Percentiles rank a stretch among this genome's conserved stretches.
These are phyloP conservation scores for Castor canadensis DNA, from an alignment of 2,113 vertebrate genomes.

Conservation along the genomic window DNA sequence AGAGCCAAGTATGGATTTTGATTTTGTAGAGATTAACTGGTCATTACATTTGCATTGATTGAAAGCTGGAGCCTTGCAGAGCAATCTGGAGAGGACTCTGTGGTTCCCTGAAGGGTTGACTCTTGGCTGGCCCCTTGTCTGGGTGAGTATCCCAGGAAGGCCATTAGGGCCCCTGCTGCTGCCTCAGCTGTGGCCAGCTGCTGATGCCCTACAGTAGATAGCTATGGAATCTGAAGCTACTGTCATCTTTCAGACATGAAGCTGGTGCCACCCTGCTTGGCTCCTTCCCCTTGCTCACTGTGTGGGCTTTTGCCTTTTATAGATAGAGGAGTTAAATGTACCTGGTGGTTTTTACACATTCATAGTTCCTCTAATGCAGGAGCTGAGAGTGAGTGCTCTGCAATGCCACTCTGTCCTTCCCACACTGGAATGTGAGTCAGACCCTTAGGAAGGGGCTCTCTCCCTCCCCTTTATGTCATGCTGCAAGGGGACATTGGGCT, in stretches of 20 bases:
- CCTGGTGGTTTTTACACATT: neutral
- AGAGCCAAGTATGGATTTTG: constrained; percentile 77
- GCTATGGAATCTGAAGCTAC: neutral
- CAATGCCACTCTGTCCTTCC: neutral
- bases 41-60: constrained; percentile 71
- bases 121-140: neutral
- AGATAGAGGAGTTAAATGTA: neutral
- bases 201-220: neutral
- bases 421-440: accelerated
- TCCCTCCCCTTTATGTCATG: neutral
- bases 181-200: neutral
- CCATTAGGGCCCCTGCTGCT: neutral
- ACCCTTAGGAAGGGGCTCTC: neutral
- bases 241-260: neutral
- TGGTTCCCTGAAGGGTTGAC: neutral
- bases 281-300: neutral
- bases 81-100: neutral
- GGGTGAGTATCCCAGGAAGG: neutral
- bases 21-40: constrained; percentile 80
- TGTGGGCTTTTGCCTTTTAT: neutral
- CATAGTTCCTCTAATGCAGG: neutral
- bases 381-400: neutral
- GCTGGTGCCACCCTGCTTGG: too few species aligned
- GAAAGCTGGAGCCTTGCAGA: neutral
- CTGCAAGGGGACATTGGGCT: neutral